phyloP scores from a whole-genome alignment of 1,140 invertebrate species.

The Zaprionus camerounensis region DNA sequence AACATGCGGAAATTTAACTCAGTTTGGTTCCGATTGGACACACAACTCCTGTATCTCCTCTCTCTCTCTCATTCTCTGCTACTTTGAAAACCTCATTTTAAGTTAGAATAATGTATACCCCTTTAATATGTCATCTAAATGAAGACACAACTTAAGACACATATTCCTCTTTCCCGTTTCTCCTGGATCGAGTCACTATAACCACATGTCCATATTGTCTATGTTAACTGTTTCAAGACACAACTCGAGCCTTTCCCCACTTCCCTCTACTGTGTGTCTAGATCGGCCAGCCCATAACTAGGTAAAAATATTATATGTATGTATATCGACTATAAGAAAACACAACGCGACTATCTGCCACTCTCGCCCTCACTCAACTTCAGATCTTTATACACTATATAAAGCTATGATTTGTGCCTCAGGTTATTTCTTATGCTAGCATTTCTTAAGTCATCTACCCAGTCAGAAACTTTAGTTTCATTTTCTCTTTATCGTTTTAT shows the following conservation, averaged over 20 bases:
- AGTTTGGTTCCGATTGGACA: conserved; percentile 16
- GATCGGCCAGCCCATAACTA: not conserved
- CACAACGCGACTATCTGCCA: not conserved
- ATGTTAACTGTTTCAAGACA: not conserved
- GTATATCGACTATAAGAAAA: not conserved
- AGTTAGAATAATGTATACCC: too few species aligned
- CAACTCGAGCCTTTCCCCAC: not conserved
- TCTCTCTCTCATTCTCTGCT: not conserved
- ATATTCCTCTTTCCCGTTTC: not conserved
- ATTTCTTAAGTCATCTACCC: conserved; percentile 22
- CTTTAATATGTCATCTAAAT: not conserved
- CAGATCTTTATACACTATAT: conserved; percentile 13
- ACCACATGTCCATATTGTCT: not conserved
- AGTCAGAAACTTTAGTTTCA: not conserved
- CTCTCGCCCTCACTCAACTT: not conserved
- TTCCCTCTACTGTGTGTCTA: not conserved
- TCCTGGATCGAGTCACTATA: not conserved
- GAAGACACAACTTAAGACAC: too few species aligned
- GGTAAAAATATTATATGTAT: not conserved
- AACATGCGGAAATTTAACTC: conserved; percentile 31
- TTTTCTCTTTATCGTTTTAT: conserved; percentile 8
- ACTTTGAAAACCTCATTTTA: not conserved
- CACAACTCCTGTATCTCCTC: not conserved
- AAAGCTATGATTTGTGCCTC: conserved; percentile 35
- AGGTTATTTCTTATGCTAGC: conserved; percentile 19